Conservation (phyloP, 1,140 invertebrate genomes). For the Reticulitermes speratus region DNA sequence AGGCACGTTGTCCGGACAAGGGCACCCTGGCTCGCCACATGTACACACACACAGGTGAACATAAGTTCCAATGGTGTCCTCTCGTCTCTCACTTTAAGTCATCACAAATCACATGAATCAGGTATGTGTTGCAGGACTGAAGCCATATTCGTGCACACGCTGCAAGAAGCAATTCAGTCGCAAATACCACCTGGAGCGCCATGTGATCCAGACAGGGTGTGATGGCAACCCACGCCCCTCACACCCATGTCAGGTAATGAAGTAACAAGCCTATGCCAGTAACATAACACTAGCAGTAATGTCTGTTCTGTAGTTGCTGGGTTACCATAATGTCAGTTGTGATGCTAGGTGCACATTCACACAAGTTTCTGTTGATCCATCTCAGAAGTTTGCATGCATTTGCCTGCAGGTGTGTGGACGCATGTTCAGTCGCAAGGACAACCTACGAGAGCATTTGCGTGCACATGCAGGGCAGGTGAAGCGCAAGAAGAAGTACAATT, state of each 20-base stretch:
- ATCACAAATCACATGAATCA: too few species aligned
- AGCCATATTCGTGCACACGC: conserved; percentile 55
- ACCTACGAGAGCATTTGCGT: conserved; percentile 71
- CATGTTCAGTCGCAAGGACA: conserved; percentile 72
- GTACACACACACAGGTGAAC: conserved; percentile 47
- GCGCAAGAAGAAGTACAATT: conserved; percentile 63
- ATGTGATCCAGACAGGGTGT: conserved; percentile 71
- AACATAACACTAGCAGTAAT: too few species aligned
- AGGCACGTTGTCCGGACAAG: conserved; percentile 51
- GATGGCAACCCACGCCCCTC: conserved; percentile 58
- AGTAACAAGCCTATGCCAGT: too few species aligned
- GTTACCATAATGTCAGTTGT: too few species aligned
- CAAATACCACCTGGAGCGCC: conserved; percentile 73
- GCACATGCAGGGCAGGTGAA: conserved; percentile 66
- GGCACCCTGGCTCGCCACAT: conserved; percentile 54
- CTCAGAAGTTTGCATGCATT: conserved; percentile 35
- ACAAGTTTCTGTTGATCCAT: not conserved
- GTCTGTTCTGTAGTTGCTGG: too few species aligned
- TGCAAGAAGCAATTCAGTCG: conserved; percentile 69
- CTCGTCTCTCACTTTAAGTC: too few species aligned
- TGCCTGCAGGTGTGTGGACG: conserved; percentile 65
- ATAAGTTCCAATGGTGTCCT: not conserved
- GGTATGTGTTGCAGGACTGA: conserved; percentile 43
- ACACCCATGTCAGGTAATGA: conserved; percentile 60
- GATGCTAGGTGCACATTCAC: not conserved